Conservation (phyloP, 2,888 invertebrate genomes). For the Xylota sylvarum region DNA sequence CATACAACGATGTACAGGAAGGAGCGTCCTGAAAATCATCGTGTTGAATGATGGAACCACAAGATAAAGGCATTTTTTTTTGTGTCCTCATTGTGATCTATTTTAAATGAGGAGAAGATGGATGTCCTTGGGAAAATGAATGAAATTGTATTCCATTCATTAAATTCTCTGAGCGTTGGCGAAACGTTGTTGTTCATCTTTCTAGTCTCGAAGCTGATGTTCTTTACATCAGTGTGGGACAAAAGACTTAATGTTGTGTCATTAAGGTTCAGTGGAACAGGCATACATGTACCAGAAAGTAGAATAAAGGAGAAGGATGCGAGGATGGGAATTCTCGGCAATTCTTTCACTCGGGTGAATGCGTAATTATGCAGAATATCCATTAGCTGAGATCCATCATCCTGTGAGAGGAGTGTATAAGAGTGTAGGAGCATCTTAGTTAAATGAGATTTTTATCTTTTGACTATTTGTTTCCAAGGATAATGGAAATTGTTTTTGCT, state of each 20-base stretch:
- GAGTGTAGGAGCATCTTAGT: conserved; percentile 56
- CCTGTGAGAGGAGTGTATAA: conserved; percentile 8
- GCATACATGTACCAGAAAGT: background rate
- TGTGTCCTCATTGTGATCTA: conserved; percentile 36
- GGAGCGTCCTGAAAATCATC: background rate
- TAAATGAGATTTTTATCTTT: conserved; percentile 68
- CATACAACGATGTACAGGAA: background rate
- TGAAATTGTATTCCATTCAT: conserved; percentile 69
- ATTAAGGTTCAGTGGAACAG: conserved; percentile 69
- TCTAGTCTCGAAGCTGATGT: conserved; percentile 44
- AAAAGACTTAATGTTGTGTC: conserved; percentile 70
- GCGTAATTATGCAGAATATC: conserved; percentile 76
- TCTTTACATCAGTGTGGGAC: conserved; percentile 49
- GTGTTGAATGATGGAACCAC: conserved; percentile 10
- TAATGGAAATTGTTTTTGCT: conserved; percentile 59
- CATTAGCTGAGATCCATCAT: conserved; percentile 71
- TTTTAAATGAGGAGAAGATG: conserved; percentile 45
- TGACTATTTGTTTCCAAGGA: conserved; percentile 45
- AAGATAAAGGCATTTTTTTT: conserved; percentile 25
- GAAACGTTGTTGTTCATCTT: conserved; percentile 10
- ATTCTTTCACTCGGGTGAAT: conserved; percentile 65
- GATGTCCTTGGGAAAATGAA: conserved; percentile 67
- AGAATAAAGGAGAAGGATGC: background rate
- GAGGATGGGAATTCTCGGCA: conserved; percentile 46
- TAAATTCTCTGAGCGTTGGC: conserved; percentile 19